phyloP scores from a whole-genome alignment of 2,888 invertebrate genomes.

The Andrena minutula region DNA sequence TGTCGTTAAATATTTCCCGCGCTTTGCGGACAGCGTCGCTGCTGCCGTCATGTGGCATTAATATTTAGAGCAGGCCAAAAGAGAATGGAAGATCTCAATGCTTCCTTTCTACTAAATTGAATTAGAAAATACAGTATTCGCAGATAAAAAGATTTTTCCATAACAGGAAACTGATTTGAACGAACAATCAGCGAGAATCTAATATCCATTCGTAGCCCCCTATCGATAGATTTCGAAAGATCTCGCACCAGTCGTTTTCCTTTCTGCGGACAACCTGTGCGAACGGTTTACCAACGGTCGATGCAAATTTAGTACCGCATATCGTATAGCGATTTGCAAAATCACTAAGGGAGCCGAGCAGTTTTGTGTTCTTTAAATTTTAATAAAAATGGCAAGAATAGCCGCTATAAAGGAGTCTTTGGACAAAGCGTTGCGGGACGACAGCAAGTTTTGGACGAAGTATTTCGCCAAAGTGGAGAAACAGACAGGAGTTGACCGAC shows the following conservation, averaged over 20 bases:
- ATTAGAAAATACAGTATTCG: too few relatives aligned
- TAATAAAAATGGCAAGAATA: conserved; percentile 83
- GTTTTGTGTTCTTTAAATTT: conserved; percentile 8
- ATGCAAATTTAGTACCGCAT: conserved; percentile 1
- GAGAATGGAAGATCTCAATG: too few relatives aligned
- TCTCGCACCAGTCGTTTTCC: neutral
- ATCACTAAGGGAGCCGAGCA: conserved; percentile 1
- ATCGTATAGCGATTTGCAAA: conserved; percentile 23
- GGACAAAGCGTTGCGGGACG: conserved; percentile 88
- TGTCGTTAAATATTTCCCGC: neutral
- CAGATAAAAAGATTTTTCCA: too few relatives aligned
- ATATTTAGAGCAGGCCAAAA: neutral
- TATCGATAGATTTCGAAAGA: neutral
- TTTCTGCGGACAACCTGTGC: neutral
- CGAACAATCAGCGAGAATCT: neutral
- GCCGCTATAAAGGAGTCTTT: conserved; percentile 87
- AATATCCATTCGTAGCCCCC: neutral
- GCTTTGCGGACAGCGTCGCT: neutral
- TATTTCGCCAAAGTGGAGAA: conserved; percentile 89
- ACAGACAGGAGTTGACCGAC: conserved; percentile 90
- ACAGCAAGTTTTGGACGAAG: conserved; percentile 90
- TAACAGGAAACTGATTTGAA: too few relatives aligned
- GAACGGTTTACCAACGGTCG: conserved; percentile 7
- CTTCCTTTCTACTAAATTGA: too few relatives aligned
- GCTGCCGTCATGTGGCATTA: neutral